Percentiles rank a stretch among this genome's conserved stretches.
Conservation (phyloP, 2,888 invertebrate species). For the Aporophyla nigra region DNA sequence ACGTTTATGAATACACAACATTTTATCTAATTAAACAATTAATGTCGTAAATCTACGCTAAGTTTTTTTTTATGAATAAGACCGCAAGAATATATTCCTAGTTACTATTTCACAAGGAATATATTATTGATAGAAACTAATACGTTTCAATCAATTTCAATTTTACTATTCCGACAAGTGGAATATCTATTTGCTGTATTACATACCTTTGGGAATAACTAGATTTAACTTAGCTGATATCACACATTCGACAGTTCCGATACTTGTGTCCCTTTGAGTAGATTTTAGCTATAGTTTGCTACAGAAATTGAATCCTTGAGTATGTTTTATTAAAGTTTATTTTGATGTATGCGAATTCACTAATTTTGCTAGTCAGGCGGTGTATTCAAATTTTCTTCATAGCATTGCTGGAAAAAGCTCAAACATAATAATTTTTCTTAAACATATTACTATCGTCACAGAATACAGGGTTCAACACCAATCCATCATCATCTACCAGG, state of each 20-base stretch:
- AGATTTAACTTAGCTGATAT: conserved; percentile 3
- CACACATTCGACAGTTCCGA: neutral
- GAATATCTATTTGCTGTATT: neutral
- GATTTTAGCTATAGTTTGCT: neutral
- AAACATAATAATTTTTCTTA: no score
- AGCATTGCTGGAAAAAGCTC: no score
- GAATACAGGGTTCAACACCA: no score
- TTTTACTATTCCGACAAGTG: neutral
- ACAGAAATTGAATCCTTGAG: neutral
- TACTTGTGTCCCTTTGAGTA: conserved; percentile 2
- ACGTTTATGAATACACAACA: no score
- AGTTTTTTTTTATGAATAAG: no score
- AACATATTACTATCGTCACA: no score
- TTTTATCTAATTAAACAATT: no score
- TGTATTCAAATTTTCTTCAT: neutral
- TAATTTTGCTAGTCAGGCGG: neutral
- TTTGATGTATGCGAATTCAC: neutral
- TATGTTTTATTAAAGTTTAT: neutral
- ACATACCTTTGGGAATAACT: neutral
- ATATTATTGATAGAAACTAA: no score
- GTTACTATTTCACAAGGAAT: no score
- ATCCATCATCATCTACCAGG: no score
- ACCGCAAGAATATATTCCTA: neutral
- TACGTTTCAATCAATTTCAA: neutral
- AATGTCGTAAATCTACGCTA: no score